These are phyloP conservation scores for Anguilla pacifica DNA, from an alignment of 2,797 vertebrate species.

Conservation along the genomic window DNA sequence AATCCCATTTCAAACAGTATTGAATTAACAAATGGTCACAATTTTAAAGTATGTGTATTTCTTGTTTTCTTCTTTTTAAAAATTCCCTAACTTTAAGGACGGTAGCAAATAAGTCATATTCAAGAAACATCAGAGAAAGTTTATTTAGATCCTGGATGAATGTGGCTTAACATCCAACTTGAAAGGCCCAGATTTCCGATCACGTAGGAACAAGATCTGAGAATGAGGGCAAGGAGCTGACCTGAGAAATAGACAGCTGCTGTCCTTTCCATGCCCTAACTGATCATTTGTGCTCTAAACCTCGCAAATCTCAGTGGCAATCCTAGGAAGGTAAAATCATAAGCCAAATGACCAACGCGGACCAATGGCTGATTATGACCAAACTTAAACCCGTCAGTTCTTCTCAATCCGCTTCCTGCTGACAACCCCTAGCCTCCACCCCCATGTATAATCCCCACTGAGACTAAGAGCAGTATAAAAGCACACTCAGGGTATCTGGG, in stretches of 20 bases:
- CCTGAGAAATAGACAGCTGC: constrained; percentile 13
- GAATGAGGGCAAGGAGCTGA: background rate
- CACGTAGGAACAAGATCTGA: background rate
- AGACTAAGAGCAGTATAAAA: constrained; percentile 65
- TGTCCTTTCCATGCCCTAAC: constrained; percentile 23
- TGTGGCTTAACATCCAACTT: background rate
- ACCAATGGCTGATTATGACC: constrained; percentile 53
- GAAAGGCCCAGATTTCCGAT: background rate
- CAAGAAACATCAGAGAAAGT: background rate
- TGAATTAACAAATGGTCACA: background rate
- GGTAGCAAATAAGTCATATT: background rate
- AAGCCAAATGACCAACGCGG: constrained; percentile 22
- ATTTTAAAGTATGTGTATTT: background rate
- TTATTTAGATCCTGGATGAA: background rate
- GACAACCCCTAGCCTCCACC: constrained; percentile 45
- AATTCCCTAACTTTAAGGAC: background rate
- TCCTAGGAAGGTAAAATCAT: constrained; percentile 16
- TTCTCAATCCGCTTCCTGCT: constrained; percentile 68
- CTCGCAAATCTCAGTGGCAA: constrained; percentile 9
- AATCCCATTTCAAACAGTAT: no score
- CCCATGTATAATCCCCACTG: constrained; percentile 48
- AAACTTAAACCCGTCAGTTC: constrained; percentile 55
- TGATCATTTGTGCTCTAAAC: background rate
- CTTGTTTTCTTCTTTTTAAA: background rate
- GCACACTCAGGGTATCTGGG: constrained; percentile 36